These are phyloP conservation scores for Heliconius hewitsoni DNA, from an alignment of 1,140 invertebrate species.

Conservation along the genomic window DNA sequence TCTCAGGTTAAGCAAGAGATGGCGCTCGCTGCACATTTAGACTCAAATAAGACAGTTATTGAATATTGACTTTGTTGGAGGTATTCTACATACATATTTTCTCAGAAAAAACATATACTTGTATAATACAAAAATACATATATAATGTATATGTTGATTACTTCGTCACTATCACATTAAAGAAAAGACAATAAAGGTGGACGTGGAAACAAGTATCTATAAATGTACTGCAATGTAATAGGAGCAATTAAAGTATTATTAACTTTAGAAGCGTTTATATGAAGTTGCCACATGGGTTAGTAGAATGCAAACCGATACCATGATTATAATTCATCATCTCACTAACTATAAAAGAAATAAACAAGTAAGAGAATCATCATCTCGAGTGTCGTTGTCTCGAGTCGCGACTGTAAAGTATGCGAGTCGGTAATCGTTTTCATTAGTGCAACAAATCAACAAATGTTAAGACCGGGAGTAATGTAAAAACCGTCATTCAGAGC, in stretches of 20 bases:
- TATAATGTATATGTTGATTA: too few species aligned
- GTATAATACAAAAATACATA: too few species aligned
- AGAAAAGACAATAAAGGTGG: too few species aligned
- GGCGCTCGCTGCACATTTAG: not conserved
- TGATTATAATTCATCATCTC: conserved; percentile 24
- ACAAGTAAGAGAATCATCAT: conserved; percentile 24
- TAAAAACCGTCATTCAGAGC: conserved; percentile 66
- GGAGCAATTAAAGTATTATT: not conserved
- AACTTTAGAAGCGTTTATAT: not conserved
- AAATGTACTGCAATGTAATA: too few species aligned
- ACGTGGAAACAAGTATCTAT: too few species aligned
- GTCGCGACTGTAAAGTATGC: conserved; percentile 46
- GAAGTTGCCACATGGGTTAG: conserved; percentile 1
- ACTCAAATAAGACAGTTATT: not conserved
- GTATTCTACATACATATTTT: too few species aligned
- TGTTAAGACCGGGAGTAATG: conserved; percentile 57
- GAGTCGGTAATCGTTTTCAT: conserved; percentile 68
- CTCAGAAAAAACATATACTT: too few species aligned
- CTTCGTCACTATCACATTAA: too few species aligned
- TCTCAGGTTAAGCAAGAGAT: not conserved
- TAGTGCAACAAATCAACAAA: conserved; percentile 68
- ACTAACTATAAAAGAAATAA: conserved; percentile 21
- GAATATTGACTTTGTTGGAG: not conserved
- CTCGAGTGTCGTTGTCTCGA: conserved; percentile 40
- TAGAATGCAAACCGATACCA: conserved; percentile 26